Conservation (phyloP, 2,888 invertebrate genomes). For the Linyphia triangularis region DNA sequence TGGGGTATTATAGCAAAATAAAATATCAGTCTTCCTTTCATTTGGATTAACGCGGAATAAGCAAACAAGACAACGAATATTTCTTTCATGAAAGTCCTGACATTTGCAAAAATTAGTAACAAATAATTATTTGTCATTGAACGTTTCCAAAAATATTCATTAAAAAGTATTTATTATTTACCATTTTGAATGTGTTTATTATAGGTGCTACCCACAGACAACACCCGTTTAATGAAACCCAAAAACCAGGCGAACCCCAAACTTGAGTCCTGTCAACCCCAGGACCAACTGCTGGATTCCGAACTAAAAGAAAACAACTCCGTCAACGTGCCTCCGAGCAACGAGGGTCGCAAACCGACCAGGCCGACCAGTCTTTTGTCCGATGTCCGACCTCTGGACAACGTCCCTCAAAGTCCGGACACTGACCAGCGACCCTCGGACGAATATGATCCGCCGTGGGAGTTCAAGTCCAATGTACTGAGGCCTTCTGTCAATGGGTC, state of each 20-base stretch:
- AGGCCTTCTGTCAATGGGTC: slow-evolving; percentile 69
- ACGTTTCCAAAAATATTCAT: background rate
- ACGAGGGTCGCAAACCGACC: slow-evolving; percentile 2
- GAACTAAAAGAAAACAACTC: slow-evolving; percentile 66
- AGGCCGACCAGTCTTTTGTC: slow-evolving; percentile 61
- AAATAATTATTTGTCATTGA: too few species aligned
- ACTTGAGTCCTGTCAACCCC: slow-evolving; percentile 20
- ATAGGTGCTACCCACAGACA: slow-evolving; percentile 72
- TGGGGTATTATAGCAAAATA: background rate
- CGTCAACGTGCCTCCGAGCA: background rate
- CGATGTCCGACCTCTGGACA: slow-evolving; percentile 63
- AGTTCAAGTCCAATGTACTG: slow-evolving; percentile 50
- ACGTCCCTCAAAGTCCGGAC: slow-evolving; percentile 72
- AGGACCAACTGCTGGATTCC: slow-evolving; percentile 42
- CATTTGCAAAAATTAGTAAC: background rate
- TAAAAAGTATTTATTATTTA: background rate
- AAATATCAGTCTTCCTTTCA: too few species aligned
- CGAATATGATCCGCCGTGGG: slow-evolving; percentile 76
- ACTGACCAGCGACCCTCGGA: slow-evolving; percentile 72
- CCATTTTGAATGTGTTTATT: too few species aligned
- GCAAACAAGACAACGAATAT: too few species aligned
- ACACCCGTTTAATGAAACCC: slow-evolving; percentile 46
- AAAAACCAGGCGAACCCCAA: slow-evolving; percentile 38
- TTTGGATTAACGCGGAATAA: too few species aligned
- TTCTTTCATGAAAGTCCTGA: background rate